Base-by-base conservation (phyloP, 92 coral and sea anemone genomes). In the Phenganax subtilis region DNA sequence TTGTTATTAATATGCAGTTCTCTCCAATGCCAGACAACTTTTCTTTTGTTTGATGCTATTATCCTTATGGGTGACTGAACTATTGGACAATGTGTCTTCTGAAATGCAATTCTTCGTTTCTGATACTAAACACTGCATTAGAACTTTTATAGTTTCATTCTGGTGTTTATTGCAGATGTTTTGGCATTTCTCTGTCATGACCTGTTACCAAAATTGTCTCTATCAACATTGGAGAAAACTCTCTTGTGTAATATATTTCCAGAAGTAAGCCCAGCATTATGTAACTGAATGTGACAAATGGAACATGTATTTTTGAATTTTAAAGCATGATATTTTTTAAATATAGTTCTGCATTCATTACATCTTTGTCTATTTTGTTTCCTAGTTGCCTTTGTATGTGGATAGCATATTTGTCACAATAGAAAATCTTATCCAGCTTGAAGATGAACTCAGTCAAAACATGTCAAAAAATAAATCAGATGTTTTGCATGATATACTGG, bases 201-300 rank as follows among this genome's bases (percentile, higher is more conserved):
- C 12, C 3, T 76, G 81, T 17, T 76, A 10, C 70, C 81, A 37
- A 57, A 59, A 15, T 28, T 76, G 81, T 44, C 81, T 16, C 27
- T 58, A 56, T 2, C 56, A 44, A 59, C 52, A 12, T 76, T 76
- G 56, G 81, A 76, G 54, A 69, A 76, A 58, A 6, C 25, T 57
- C 20, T 76, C 81, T 76, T 76, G 9, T 60, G 69, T 76, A 57
- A 76, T 76, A 29, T 76, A 9, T 76, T 76, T 76, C 71, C 81
- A 76, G 70, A 59, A n/a, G 81, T 76, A 52, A 76, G 66, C 55
- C 6, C 30, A n/a, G 12, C 17, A 3, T 4, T 74, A n/a, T 6
- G 9, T 51, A 4, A 53, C 27, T 74, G 16, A 12, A 44, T 7
- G 76, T 9, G 59, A 7, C 47, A 0, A 54, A 20, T 54, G 12